Conservation (phyloP, 2,113 vertebrate genomes). For the Prochilodus magdalenae region DNA sequence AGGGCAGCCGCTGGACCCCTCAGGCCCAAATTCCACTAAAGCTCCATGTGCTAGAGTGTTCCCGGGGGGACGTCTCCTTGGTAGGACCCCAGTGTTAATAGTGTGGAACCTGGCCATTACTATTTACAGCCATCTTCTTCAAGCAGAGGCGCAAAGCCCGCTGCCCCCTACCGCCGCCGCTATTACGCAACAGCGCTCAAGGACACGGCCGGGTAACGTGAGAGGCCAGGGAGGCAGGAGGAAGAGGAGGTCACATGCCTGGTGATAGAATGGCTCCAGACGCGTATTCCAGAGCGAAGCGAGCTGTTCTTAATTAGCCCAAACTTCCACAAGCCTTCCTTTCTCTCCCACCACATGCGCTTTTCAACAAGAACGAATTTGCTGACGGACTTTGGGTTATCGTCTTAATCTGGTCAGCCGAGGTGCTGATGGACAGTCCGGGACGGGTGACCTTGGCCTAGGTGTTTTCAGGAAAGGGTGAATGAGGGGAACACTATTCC, state of each 20-base stretch:
- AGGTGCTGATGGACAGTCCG: constrained; percentile 63
- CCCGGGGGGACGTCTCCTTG: background rate
- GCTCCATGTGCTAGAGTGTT: background rate
- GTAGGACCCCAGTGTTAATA: background rate
- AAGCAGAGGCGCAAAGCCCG: background rate
- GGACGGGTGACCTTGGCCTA: constrained; percentile 24
- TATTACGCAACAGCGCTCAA: constrained; percentile 61
- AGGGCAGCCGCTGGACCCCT: background rate
- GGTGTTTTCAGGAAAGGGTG: background rate
- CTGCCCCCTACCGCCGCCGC: background rate
- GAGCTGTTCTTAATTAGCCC: constrained; percentile 77
- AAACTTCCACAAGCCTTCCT: constrained; percentile 55
- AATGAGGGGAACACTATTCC: background rate
- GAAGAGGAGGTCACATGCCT: constrained; percentile 64
- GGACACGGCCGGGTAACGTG: constrained; percentile 68
- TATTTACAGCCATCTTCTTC: background rate
- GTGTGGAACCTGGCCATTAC: background rate
- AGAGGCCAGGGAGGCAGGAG: constrained; percentile 61
- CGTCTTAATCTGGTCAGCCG: constrained; percentile 60
- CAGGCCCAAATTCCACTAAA: background rate
- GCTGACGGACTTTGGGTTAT: constrained; percentile 56
- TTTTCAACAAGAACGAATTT: constrained; percentile 79
- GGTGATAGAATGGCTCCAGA: constrained; percentile 62
- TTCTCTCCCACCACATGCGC: constrained; percentile 57
- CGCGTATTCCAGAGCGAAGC: constrained; percentile 57